A percentile compares a stretch with the other conserved stretches of the same genome.
phyloP scores from a whole-genome alignment of 2,113 vertebrate species.

The Rhinoderma darwinii region DNA sequence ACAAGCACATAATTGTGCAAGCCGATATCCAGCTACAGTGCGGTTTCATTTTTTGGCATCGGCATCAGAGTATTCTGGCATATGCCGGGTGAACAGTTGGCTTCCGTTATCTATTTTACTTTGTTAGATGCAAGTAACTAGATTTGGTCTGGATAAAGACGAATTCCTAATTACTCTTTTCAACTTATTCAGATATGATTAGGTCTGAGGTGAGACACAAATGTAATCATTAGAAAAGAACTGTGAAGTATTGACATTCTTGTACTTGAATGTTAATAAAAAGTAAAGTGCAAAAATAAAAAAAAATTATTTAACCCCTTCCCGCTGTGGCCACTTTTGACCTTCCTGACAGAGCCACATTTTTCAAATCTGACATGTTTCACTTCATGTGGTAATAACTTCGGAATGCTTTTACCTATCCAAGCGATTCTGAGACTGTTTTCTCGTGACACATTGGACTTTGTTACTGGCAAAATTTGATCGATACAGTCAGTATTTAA shows the following conservation, averaged over 20 bases:
- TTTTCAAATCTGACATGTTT: no score
- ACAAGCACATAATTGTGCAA: conserved; percentile 24
- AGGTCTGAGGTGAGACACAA: conserved; percentile 17
- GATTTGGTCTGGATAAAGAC: conserved; percentile 41
- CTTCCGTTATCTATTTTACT: conserved; percentile 45
- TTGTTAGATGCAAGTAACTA: conserved; percentile 44
- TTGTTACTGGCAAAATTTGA: no score
- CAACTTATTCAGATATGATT: conserved; percentile 16
- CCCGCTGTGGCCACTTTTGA: no score
- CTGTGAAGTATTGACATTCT: not conserved
- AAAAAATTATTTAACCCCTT: not conserved
- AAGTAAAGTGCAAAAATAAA: no score
- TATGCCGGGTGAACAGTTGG: conserved; percentile 51
- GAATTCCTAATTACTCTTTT: conserved; percentile 46
- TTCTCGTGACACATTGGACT: no score
- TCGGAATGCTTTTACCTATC: no score
- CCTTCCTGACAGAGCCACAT: no score
- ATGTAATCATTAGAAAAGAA: not conserved
- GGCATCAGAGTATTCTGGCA: conserved; percentile 53
- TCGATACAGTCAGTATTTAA: no score
- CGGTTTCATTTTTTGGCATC: conserved; percentile 52
- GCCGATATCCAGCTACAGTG: conserved; percentile 45
- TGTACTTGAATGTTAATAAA: not conserved
- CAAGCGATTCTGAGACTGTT: no score
- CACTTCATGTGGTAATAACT: no score